Evolutionary conservation across 2,797 vertebrate genomes (phyloP).

Genomic region (Centropyge bicolor): DNA sequence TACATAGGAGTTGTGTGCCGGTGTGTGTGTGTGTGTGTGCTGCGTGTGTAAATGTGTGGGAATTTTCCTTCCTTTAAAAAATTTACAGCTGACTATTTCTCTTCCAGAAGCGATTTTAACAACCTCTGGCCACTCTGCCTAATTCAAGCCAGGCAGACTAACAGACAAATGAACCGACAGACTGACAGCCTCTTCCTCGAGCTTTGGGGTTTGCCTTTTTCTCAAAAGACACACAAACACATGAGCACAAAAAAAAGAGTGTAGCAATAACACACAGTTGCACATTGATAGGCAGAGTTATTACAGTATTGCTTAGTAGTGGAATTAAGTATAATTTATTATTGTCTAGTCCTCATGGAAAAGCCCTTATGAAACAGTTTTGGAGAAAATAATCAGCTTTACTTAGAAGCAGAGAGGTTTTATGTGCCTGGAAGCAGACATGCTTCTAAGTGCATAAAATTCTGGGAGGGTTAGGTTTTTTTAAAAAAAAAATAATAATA

Average conservation of each 20-base stretch:
- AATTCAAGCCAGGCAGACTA: conserved; percentile 86
- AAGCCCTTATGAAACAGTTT: conserved; percentile 38
- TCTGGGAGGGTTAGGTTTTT: conserved; percentile 16
- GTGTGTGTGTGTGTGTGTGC: conserved; percentile 16
- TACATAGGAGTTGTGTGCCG: conserved; percentile 26
- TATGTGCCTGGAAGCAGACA: conserved; percentile 46
- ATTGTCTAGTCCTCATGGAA: conserved; percentile 36
- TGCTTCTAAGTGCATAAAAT: conserved; percentile 44
- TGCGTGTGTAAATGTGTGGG: conserved; percentile 65
- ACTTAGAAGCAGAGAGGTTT: conserved; percentile 49
- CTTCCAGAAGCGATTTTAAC: conserved; percentile 85
- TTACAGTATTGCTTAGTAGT: conserved; percentile 19
- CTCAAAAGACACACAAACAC: conserved; percentile 42
- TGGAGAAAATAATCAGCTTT: conserved; percentile 28
- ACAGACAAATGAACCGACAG: conserved; percentile 54
- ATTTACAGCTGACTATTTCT: conserved; percentile 84
- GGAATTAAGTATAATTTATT: conserved; percentile 50
- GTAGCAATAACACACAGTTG: conserved; percentile 25
- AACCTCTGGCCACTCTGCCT: conserved; percentile 84
- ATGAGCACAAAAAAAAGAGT: not conserved
- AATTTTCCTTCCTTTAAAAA: conserved; percentile 81
- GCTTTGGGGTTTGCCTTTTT: conserved; percentile 21
- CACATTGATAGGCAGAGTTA: conserved; percentile 13
- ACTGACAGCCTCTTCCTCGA: conserved; percentile 48
- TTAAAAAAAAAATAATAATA: conserved; percentile 30